phyloP scores from a whole-genome alignment of 2,113 vertebrate species.

The Odontesthes bonariensis region DNA sequence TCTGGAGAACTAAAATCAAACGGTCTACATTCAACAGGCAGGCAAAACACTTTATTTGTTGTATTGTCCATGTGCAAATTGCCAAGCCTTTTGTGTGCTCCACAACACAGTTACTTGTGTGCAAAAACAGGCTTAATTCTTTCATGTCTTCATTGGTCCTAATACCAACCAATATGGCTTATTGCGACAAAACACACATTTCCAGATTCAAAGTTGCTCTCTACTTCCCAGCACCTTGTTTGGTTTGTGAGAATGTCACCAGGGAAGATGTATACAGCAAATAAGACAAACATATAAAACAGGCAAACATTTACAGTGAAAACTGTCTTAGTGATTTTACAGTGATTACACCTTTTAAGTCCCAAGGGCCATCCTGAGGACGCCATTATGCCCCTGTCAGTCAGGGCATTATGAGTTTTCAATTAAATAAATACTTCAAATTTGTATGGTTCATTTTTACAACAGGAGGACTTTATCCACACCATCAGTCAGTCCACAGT shows the following conservation, averaged over 20 bases:
- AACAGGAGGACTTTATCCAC: not conserved
- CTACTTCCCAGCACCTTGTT: not conserved
- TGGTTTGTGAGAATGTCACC: not conserved
- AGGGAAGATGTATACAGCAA: not conserved
- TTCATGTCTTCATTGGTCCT: not conserved
- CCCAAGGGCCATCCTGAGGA: too few relatives aligned
- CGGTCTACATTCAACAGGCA: not conserved
- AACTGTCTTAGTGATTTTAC: not conserved
- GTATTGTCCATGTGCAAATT: slow-evolving; percentile 30
- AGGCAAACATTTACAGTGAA: slow-evolving; percentile 2
- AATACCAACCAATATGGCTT: not conserved
- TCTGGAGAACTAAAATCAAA: not conserved
- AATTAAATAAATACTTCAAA: not conserved
- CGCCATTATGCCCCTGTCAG: too few relatives aligned
- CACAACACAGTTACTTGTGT: not conserved
- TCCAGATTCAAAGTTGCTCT: not conserved
- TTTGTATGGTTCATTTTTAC: not conserved
- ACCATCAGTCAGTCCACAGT: not conserved
- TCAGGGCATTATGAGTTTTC: not conserved
- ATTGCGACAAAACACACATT: not conserved
- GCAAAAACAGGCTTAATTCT: not conserved
- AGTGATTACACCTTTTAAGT: not conserved
- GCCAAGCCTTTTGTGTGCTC: not conserved
- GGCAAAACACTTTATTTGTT: slow-evolving; percentile 50
- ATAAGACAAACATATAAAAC: not conserved